Conservation (phyloP, 2,888 invertebrate species). For the Lymantria dispar region DNA sequence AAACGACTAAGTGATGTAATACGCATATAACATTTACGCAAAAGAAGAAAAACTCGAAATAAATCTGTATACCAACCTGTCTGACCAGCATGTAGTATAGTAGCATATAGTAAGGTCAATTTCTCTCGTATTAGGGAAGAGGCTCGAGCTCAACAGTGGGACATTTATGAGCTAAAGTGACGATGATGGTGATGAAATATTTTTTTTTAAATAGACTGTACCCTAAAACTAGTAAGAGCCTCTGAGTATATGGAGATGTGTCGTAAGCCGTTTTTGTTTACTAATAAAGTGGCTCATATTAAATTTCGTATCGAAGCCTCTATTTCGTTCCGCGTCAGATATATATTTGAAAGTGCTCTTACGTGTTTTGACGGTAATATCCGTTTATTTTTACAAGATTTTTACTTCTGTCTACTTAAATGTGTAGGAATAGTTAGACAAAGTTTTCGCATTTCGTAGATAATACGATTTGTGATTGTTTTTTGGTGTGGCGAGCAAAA, state of each 20-base stretch:
- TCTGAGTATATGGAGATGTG: conserved; percentile 16
- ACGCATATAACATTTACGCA: too few relatives aligned
- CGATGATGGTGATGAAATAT: too few relatives aligned
- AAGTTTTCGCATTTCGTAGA: not conserved
- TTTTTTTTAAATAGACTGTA: not conserved
- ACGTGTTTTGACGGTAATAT: not conserved
- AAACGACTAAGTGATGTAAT: too few relatives aligned
- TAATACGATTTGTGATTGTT: not conserved
- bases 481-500: not conserved
- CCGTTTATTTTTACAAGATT: not conserved
- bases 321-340: conserved; percentile 9
- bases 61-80: too few relatives aligned
- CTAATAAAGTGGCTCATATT: conserved; percentile 40
- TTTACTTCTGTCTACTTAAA: not conserved
- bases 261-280: conserved; percentile 36
- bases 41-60: too few relatives aligned
- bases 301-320: conserved; percentile 12
- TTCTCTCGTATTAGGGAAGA: too few relatives aligned
- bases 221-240: not conserved
- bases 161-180: too few relatives aligned
- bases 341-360: not conserved
- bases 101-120: too few relatives aligned
- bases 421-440: not conserved
- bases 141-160: too few relatives aligned
- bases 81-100: too few relatives aligned